Evolutionary conservation across 2,797 vertebrate genomes (phyloP).

Genomic region (Tokudaia tokunoshimensis): DNA sequence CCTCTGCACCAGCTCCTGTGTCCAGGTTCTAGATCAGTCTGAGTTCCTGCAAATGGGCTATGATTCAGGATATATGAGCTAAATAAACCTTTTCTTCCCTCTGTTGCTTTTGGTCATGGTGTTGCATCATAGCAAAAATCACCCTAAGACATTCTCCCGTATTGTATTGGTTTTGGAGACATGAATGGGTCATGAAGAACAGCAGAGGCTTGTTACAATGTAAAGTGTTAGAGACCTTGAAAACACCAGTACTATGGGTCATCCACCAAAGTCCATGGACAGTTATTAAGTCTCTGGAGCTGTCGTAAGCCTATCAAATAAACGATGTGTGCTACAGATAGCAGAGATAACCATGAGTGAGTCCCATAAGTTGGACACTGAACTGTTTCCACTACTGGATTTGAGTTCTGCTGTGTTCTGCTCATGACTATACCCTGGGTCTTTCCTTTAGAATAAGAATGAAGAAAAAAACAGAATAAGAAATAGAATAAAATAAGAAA

Average conservation of each 20-base stretch:
- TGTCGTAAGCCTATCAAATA: neutral
- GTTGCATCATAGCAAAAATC: neutral
- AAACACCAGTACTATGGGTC: neutral
- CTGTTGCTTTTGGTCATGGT: neutral
- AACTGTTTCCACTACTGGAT: too few species aligned
- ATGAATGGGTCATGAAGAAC: neutral
- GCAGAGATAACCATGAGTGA: neutral
- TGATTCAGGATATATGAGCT: neutral
- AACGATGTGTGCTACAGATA: neutral
- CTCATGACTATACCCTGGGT: neutral
- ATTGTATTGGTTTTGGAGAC: neutral
- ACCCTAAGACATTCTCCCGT: neutral
- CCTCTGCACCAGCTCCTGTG: neutral
- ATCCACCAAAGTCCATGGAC: neutral
- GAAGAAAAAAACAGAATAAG: too few species aligned
- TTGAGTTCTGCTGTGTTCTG: neutral
- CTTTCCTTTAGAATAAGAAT: neutral
- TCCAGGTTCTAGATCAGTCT: neutral
- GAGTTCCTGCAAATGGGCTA: neutral
- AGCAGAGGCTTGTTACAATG: neutral
- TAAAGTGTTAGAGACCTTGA: neutral
- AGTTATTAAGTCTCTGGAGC: neutral
- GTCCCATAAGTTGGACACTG: neutral
- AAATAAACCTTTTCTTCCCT: neutral
- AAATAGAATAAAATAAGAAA: too few species aligned